Conservation (phyloP, 1,140 invertebrate species). For the Daktulosphaira vitifoliae region DNA sequence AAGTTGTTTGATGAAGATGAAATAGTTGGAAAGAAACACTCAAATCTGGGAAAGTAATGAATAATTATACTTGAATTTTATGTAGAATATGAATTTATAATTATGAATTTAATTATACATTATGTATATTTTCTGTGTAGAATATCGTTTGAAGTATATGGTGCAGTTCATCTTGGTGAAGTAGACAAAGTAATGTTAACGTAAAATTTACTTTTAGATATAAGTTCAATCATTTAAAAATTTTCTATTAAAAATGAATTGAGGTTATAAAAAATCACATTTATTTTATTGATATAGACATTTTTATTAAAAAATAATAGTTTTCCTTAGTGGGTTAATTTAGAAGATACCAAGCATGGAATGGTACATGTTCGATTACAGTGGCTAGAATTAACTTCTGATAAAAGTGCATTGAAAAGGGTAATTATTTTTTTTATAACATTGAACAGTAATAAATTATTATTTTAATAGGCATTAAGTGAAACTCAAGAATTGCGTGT, state of each 20-base stretch:
- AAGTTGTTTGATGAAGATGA: conserved; percentile 33
- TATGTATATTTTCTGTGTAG: conserved; percentile 42
- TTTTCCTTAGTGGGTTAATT: conserved; percentile 69
- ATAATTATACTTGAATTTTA: neutral
- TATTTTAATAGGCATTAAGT: conserved; percentile 52
- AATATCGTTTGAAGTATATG: conserved; percentile 57
- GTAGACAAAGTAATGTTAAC: conserved; percentile 63
- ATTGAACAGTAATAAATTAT: conserved; percentile 30
- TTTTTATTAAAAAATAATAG: too few relatives aligned
- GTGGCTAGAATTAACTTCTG: conserved; percentile 73
- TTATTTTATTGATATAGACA: too few relatives aligned
- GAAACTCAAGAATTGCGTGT: conserved; percentile 68
- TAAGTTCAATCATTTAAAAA: neutral
- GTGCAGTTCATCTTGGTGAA: conserved; percentile 56
- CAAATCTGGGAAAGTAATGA: conserved; percentile 28
- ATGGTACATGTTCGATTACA: conserved; percentile 76
- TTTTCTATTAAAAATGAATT: too few relatives aligned
- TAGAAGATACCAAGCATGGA: conserved; percentile 90
- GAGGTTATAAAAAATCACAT: too few relatives aligned
- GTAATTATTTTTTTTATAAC: conserved; percentile 48
- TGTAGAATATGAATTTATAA: neutral
- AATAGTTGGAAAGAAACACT: conserved; percentile 32
- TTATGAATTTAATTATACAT: conserved; percentile 6
- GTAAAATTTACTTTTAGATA: conserved; percentile 39
- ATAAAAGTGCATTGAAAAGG: conserved; percentile 60